Conservation (phyloP, 2,888 invertebrate species). For the Chrysodeixis includens region DNA sequence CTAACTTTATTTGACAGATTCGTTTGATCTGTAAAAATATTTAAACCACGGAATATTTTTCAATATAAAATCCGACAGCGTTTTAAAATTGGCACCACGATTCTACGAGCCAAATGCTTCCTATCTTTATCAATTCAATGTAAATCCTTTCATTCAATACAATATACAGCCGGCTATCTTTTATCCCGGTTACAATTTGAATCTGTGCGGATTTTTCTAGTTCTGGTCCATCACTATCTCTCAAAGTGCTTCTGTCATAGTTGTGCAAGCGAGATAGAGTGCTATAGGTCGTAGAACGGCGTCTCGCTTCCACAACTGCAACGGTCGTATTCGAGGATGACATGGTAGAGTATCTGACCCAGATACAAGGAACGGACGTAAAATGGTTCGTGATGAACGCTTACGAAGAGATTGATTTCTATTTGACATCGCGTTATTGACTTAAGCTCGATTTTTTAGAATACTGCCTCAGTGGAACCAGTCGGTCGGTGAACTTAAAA, state of each 20-base stretch:
- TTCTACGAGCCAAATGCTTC: neutral
- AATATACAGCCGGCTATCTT: constrained; percentile 34
- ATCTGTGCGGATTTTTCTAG: constrained; percentile 19
- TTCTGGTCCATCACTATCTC: neutral
- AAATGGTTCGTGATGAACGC: constrained; percentile 17
- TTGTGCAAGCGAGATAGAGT: constrained; percentile 27
- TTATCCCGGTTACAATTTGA: constrained; percentile 35
- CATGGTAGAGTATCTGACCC: neutral
- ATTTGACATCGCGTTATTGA: neutral
- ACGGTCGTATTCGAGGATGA: too few relatives aligned
- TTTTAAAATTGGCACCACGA: neutral
- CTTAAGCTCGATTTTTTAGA: neutral
- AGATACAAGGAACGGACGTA: constrained; percentile 13
- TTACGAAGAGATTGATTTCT: constrained; percentile 2
- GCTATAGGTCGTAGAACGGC: too few relatives aligned
- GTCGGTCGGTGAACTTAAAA: too few relatives aligned
- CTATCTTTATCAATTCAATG: neutral
- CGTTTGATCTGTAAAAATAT: too few relatives aligned
- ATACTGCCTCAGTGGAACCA: neutral
- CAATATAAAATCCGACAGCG: neutral
- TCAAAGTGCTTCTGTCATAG: too few relatives aligned
- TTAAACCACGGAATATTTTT: neutral
- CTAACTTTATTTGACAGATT: too few relatives aligned
- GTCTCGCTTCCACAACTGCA: too few relatives aligned
- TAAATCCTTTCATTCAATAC: constrained; percentile 8